Base-by-base conservation (phyloP, 2,888 invertebrate genomes). In the Limenitis arthemis region DNA sequence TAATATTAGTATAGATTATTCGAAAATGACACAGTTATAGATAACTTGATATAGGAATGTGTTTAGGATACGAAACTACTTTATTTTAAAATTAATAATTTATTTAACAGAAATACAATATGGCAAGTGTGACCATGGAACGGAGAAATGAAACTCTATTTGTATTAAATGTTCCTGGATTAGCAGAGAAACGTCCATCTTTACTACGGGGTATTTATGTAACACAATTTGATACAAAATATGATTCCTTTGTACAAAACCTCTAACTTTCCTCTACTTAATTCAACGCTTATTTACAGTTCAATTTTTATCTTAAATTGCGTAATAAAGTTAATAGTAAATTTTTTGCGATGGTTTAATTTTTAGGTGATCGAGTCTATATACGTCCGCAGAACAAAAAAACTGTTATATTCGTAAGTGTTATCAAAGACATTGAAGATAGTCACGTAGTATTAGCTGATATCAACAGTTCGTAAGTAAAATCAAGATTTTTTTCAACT, bases 161-260 rank as follows among this genome's bases (percentile, higher is more conserved):
- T 50, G 66, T 78, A 9, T 73, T 92, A 37, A 75, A 78, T 55
- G 91, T 92, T 1, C 90, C 90, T 6, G 92, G 92, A 0, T 73
- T 92, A 50, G 89, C 90, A 5, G 92, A 93, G 61, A 91, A 91
- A 55, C 77, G 91, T 4, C 92, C 92, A 0, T 91, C 91, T 1
- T 70, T 93, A 4, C 66, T 92, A 48, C 73, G 87, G 42, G 77
- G 80, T 77, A 63, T 6, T 8, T 0, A 31, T 29, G 20, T 20
- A 20, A 20, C 20, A 20, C 1, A 6, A 11, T 36, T 9, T 36
- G 36, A 11, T 6, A n/a, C 36, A 36, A 36, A n/a, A 36, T 36
- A n/a, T 36, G 11, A 36, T 36, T 1, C 5, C 9, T n/a, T 8
- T n/a, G 11, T n/a, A 11, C 36, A 11, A n/a, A n/a, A n/a, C n/a